Conservation (phyloP, 1,140 invertebrate genomes). For the Condylostylus longicornis region DNA sequence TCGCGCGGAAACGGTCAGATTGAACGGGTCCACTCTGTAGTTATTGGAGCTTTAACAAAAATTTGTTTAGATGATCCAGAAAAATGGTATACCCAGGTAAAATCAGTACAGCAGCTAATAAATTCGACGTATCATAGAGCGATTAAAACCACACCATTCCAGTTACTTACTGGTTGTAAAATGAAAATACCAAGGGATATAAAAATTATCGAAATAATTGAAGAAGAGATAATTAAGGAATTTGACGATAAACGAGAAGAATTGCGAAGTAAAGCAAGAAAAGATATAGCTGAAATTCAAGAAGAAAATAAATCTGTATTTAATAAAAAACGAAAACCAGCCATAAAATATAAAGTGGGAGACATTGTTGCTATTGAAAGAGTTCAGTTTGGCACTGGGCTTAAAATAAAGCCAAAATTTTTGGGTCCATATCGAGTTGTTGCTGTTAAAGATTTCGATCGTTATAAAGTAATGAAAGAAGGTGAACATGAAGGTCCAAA, state of each 20-base stretch:
- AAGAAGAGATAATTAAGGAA: neutral
- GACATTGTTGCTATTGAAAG: conserved; percentile 5
- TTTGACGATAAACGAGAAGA: neutral
- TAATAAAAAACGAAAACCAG: conserved; percentile 2
- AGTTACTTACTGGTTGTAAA: neutral
- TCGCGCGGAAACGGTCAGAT: conserved; percentile 11
- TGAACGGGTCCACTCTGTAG: conserved; percentile 10
- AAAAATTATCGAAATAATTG: neutral
- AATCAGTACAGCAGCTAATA: neutral
- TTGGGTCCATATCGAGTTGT: conserved; percentile 4
- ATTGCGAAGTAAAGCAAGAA: conserved; percentile 1
- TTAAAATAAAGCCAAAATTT: conserved; percentile 3
- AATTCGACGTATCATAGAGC: neutral
- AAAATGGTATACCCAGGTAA: conserved; percentile 1
- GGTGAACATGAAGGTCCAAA: conserved; percentile 2
- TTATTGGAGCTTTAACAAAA: conserved; percentile 2
- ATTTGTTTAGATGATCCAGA: conserved; percentile 1
- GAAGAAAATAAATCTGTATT: neutral
- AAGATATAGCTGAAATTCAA: conserved; percentile 5
- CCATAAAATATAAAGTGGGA: neutral
- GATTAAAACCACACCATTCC: conserved; percentile 1
- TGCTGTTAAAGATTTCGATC: neutral
- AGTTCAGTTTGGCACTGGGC: conserved; percentile 2
- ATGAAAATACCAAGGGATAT: neutral
- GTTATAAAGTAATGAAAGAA: conserved; percentile 2